Evolutionary conservation across 1,140 invertebrate species (phyloP), one percentile per base, ranked within the genome.

Genomic region (Trialeurodes vaporariorum): DNA sequence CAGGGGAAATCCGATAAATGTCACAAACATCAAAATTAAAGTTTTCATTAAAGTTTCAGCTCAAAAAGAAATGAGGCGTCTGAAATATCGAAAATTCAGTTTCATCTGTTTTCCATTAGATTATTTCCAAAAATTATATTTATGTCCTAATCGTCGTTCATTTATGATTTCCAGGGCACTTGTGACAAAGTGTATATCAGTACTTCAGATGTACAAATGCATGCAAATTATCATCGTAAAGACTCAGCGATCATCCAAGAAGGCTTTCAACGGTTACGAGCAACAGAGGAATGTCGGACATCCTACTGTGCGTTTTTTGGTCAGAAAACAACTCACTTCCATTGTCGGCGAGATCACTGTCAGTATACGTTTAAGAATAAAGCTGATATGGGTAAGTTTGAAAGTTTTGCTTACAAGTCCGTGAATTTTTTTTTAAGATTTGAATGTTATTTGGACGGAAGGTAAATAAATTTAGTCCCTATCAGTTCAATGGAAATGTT

Each of bases 151-250:
- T n/a, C n/a, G n/a, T n/a, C n/a, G n/a, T n/a, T n/a, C n/a, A n/a
- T n/a, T n/a, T n/a, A n/a, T n/a, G n/a, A n/a, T n/a, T 74, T 72
- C 1, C 72, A 86, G 83, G 88, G 92, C 75, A 89, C 91, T 71
- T 98, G 95, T 82, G 92, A 96, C 81, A 98, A 97, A 81, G 92
- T 97, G 0, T 98, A 98, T 79, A 96, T 98, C 77, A 97, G 94
- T 73, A 98, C 96, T 2, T 97, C 94, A 27, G 96, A 98, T 79
- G 96, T 98, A 0, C 96, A 98, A 80, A 98, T 98, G 96, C 96
- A 98, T 78, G 94, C 95, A 1, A 98, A 98, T 80, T 98, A 97
- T 77, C 96, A 98, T 77, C 85, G 95, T 61, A 98, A 98, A 79
- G 95, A 98, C 78, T 94, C 93, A 0, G 94, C 94, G 13, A 98